Percentiles rank a stretch among this genome's conserved stretches.
These are phyloP conservation scores for Erythrolamprus reginae DNA, from an alignment of 2,113 vertebrate species.

Conservation along the genomic window DNA sequence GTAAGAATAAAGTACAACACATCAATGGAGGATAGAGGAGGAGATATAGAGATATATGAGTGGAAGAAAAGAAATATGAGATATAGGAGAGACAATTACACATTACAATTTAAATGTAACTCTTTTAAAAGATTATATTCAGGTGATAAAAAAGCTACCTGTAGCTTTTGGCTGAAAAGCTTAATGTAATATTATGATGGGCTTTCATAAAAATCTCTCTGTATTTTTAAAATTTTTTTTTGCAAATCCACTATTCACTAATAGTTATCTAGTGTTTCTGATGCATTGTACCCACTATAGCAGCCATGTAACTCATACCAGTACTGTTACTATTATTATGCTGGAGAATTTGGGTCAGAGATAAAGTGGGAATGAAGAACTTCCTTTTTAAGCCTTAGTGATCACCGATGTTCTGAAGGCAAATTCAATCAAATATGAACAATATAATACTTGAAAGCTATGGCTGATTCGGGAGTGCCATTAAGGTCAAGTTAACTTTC, in stretches of 20 bases:
- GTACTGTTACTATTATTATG: background rate
- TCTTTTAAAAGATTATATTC: background rate
- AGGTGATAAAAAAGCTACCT: background rate
- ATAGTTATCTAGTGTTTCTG: background rate
- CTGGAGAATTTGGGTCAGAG: background rate
- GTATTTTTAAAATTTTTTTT: background rate
- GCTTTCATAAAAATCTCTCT: background rate
- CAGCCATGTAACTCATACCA: background rate
- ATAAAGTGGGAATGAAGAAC: background rate
- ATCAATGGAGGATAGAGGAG: no score
- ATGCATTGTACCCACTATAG: background rate
- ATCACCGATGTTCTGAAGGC: background rate
- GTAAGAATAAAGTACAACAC: no score
- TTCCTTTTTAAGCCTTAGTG: background rate
- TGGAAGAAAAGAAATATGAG: no score
- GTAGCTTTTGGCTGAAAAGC: no score
- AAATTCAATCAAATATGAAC: background rate
- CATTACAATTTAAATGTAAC: background rate
- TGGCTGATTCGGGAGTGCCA: background rate
- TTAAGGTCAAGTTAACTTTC: background rate
- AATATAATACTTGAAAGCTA: background rate
- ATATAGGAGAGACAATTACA: no score
- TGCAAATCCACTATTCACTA: background rate
- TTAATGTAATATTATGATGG: background rate
- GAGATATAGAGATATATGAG: no score